Evolutionary conservation across 2,888 invertebrate species (phyloP).

Genomic region (Vanessa cardui): DNA sequence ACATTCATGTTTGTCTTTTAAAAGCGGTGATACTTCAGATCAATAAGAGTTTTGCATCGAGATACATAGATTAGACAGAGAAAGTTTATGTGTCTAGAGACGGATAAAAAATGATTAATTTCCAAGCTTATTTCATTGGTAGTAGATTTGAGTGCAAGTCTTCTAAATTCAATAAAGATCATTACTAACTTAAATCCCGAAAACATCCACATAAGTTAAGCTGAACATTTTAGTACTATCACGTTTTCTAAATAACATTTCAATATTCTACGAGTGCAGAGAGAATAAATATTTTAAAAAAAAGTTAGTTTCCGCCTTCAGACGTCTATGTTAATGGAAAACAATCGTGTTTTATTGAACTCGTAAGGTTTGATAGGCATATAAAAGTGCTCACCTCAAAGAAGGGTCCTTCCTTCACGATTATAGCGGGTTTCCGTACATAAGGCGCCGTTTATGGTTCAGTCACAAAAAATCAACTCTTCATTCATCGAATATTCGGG

Average conservation of each 20-base stretch:
- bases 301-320: slow-evolving; percentile 27
- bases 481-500: slow-evolving; percentile 44
- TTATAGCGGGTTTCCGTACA: slow-evolving; percentile 74
- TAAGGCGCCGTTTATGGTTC: slow-evolving; percentile 70
- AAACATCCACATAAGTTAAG: too few species aligned
- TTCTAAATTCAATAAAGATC: too few species aligned
- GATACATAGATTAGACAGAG: too few species aligned
- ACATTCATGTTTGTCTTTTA: too few species aligned
- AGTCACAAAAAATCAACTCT: slow-evolving; percentile 69
- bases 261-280: background rate
- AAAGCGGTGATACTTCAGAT: too few species aligned
- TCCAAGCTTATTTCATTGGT: too few species aligned
- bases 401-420: slow-evolving; percentile 70
- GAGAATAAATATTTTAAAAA: slow-evolving; percentile 21
- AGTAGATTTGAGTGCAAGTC: too few species aligned
- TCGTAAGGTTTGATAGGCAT: slow-evolving; percentile 78
- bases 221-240: background rate
- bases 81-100: too few species aligned
- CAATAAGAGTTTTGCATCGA: too few species aligned
- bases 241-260: background rate
- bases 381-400: slow-evolving; percentile 79
- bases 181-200: too few species aligned
- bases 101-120: too few species aligned
- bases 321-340: slow-evolving; percentile 74
- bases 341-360: slow-evolving; percentile 81